phyloP scores from a whole-genome alignment of 2,888 invertebrate genomes.

The Drosophila greeni region DNA sequence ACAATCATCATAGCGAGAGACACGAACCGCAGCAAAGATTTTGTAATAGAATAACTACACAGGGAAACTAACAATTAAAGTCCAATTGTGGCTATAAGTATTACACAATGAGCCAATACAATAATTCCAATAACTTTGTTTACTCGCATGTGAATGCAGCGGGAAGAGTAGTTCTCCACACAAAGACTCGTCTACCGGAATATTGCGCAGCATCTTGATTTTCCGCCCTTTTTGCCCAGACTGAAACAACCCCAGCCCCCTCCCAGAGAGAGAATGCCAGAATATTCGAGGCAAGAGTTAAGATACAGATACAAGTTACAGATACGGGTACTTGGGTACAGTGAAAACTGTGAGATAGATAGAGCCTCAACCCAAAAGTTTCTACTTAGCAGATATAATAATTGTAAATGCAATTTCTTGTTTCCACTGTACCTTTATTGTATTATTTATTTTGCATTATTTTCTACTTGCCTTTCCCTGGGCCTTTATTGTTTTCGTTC shows the following conservation, averaged over 20 bases:
- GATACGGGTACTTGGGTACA: conserved; percentile 16
- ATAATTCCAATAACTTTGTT: conserved; percentile 65
- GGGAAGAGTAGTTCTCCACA: conserved; percentile 1
- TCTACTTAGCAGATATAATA: no score
- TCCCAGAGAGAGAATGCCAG: neutral
- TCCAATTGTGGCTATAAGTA: conserved; percentile 54
- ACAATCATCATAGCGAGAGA: conserved; percentile 17
- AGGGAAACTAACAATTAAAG: conserved; percentile 61
- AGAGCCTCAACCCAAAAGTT: no score
- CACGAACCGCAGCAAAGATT: conserved; percentile 19
- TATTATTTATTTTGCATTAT: conserved; percentile 2
- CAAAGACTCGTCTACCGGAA: conserved; percentile 21
- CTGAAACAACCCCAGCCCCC: neutral
- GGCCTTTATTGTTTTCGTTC: conserved; percentile 2
- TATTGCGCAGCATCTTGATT: conserved; percentile 70
- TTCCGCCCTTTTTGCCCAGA: conserved; percentile 55
- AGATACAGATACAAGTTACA: conserved; percentile 30
- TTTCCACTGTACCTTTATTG: neutral
- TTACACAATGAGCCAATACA: conserved; percentile 57
- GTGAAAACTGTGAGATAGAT: neutral
- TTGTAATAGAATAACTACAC: neutral
- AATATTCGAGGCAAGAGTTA: conserved; percentile 52
- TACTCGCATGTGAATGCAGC: conserved; percentile 61
- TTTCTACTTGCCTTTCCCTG: neutral
- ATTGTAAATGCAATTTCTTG: no score